Base-by-base conservation (phyloP, 2,797 vertebrate species). In the Enteromius unitaeniatus region DNA sequence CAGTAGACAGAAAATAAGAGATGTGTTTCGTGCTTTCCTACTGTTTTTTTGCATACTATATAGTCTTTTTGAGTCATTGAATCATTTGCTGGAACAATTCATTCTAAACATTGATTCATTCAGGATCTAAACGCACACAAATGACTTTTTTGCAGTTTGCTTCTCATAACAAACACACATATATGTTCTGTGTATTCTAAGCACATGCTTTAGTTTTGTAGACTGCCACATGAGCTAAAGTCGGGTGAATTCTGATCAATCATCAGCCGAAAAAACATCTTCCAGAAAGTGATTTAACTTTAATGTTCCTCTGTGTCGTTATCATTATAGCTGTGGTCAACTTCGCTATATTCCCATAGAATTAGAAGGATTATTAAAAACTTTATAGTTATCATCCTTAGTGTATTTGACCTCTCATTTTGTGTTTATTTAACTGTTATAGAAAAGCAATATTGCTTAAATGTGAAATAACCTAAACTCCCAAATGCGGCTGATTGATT, bases 401-500 rank as follows among this genome's bases (percentile, higher is more conserved):
- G 31, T 67, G 31, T 37, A 37, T 37, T 37, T 34, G 47, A 9
- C 70, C 15, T 34, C 10, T 21, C 45, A 5, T 17, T 51, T 74
- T 19, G 17, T 51, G 14, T 55, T 58, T 76, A 76, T 23, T 58
- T 31, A 76, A 40, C 14, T 58, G 31, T n/a, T 42, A 55, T 37
- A 55, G 34, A 11, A 76, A 58, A 60, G 23, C 37, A 62, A 40
- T 37, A 47, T 26, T 64, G 34, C 81, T 28, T 75, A 19, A 82
- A 69, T 40, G 47, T 13, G 6, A 51, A 75, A 49, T 26, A 65
- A 34, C 31, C 65, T 40, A 8, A 68, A 51, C 28, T 68, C 15
- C 47, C 60, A 53, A 67, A 53, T 21, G 10, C 23, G 15, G 26
- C 9, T 65, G 31, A 75, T 75, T 82, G 45, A 82, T 53, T 74